These are phyloP conservation scores for Gambusia yucatana DNA, from an alignment of 2,797 vertebrate species.

Conservation along the genomic window DNA sequence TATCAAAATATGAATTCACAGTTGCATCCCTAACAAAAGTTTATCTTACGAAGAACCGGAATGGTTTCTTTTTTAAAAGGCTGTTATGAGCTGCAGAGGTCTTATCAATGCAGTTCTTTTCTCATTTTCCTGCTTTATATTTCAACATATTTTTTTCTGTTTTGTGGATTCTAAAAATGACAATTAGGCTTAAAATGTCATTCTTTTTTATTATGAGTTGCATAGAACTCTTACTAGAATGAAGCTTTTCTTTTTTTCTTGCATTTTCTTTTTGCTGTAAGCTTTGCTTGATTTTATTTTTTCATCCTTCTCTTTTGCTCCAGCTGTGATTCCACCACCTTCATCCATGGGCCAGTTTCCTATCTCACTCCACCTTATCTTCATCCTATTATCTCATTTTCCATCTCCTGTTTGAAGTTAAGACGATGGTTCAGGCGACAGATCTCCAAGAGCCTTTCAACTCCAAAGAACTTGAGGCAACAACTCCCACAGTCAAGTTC, in stretches of 20 bases:
- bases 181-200: neutral
- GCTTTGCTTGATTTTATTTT: neutral
- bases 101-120: neutral
- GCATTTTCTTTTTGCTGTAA: neutral
- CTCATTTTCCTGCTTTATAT: neutral
- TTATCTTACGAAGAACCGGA: neutral
- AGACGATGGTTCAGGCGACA: conserved; percentile 55
- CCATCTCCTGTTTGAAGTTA: conserved; percentile 58
- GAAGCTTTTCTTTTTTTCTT: neutral
- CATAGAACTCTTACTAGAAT: neutral
- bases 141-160: neutral
- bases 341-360: conserved; percentile 30
- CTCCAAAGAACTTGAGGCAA: conserved; percentile 69
- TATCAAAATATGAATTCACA: neutral
- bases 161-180: neutral
- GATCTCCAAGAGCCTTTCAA: conserved; percentile 69
- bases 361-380: conserved; percentile 48
- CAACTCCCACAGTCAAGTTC: conserved; percentile 57
- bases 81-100: neutral
- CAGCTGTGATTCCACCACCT: conserved; percentile 19
- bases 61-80: neutral
- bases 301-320: neutral
- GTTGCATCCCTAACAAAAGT: neutral
- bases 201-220: neutral
- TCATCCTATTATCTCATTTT: conserved; percentile 49